Evolutionary conservation across 2,888 invertebrate genomes (phyloP).

Genomic region (Atethmia centrago): DNA sequence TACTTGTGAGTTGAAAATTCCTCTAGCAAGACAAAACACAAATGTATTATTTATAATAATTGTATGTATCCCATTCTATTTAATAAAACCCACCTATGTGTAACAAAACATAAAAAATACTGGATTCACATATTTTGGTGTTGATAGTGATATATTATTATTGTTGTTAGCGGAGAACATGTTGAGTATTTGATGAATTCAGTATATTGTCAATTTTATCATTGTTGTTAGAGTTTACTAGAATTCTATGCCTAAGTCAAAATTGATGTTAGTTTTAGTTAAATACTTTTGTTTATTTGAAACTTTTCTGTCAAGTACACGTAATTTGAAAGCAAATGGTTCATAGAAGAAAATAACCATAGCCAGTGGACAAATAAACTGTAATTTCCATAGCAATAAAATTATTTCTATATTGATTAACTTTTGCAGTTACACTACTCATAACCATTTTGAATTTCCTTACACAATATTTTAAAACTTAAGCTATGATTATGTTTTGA

Average conservation of each 20-base stretch:
- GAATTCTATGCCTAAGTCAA: conserved; percentile 36
- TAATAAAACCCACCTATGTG: conserved; percentile 18
- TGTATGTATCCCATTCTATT: conserved; percentile 6
- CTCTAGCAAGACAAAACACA: background rate
- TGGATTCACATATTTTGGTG: background rate
- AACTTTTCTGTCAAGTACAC: conserved; percentile 19
- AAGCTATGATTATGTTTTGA: conserved; percentile 42
- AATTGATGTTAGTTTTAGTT: conserved; percentile 19
- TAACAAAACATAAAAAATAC: conserved; percentile 1
- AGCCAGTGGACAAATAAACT: background rate
- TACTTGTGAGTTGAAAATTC: conserved; percentile 1
- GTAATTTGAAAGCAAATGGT: conserved; percentile 16
- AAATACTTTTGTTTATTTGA: background rate
- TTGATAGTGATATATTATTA: conserved; percentile 8
- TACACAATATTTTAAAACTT: conserved; percentile 27
- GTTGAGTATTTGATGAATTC: conserved; percentile 28
- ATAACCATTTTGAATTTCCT: background rate
- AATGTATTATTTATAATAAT: background rate
- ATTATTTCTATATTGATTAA: background rate
- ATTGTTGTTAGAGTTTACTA: conserved; percentile 43
- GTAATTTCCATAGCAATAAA: background rate
- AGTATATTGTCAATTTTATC: conserved; percentile 34
- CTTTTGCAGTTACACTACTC: background rate
- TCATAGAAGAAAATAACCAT: background rate
- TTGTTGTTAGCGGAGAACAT: conserved; percentile 13